phyloP scores from a whole-genome alignment of 1,140 invertebrate genomes.

The Drosophila athabasca region DNA sequence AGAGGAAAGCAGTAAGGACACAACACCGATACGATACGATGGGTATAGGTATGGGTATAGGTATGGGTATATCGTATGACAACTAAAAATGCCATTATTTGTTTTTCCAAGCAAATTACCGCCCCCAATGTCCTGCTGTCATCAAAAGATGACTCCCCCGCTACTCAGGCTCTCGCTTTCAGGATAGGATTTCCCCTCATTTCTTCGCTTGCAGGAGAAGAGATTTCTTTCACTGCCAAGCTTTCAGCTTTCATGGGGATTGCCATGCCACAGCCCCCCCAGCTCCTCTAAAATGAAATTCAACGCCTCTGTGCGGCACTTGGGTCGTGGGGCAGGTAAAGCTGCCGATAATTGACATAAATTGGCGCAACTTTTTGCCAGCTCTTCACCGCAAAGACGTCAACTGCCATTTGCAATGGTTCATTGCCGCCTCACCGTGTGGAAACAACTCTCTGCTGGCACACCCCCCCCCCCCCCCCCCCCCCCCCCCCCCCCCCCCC shows the following conservation, averaged over 20 bases:
- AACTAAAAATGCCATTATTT: slow-evolving; percentile 52
- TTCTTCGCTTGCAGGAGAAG: neutral
- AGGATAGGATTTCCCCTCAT: no score
- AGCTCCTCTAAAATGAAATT: slow-evolving; percentile 13
- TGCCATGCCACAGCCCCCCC: neutral
- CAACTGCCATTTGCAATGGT: slow-evolving; percentile 76
- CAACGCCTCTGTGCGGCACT: slow-evolving; percentile 22
- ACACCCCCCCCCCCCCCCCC: slow-evolving; percentile 15
- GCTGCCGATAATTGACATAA: slow-evolving; percentile 79
- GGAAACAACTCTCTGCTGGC: no score
- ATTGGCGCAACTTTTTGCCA: slow-evolving; percentile 80
- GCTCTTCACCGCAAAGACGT: slow-evolving; percentile 70
- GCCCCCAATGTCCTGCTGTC: neutral
- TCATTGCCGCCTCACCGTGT: slow-evolving; percentile 37
- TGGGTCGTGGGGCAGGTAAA: slow-evolving; percentile 37
- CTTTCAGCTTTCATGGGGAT: slow-evolving; percentile 22
- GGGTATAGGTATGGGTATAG: slow-evolving; percentile 5
- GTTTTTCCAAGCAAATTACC: slow-evolving; percentile 37
- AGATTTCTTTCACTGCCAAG: slow-evolving; percentile 19
- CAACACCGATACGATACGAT: slow-evolving; percentile 7
- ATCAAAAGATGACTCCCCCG: no score
- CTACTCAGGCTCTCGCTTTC: no score
- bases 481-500: neutral
- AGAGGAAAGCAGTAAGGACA: neutral
- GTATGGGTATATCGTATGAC: slow-evolving; percentile 33